Evolutionary conservation across 2,797 vertebrate species (phyloP), one percentile per base, ranked within the genome.

Genomic region (Phrynocephalus guinanensis): DNA sequence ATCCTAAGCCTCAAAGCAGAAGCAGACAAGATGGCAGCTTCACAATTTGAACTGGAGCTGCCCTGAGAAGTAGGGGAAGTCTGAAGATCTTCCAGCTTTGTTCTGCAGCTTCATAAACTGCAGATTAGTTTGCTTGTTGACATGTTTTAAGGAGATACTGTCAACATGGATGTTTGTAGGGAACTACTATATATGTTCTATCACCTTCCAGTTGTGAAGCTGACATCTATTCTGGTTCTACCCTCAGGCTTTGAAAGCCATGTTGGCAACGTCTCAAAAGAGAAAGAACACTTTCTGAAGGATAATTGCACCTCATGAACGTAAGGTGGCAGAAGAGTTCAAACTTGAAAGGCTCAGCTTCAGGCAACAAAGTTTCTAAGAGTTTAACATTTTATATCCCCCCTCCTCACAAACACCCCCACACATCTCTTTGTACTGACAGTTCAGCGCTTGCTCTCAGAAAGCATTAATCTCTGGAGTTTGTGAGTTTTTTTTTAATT

Each of bases 291-390:
- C 50, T 82, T 33, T 28, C 11, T 38, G 72, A 52, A 76, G 50
- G 38, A 60, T 44, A 81, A 10, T 88, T 85, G 3, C 87, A 81
- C 33, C 72, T 16, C 3, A 52, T 84, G 63, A 84, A 93, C 95
- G 88, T 93, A 93, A 95, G 95, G 89, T 95, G 95, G 95, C 95
- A 92, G 90, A 71, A 87, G 90, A 95, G 93, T 5, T 94, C 93
- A 92, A 91, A 84, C 1, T 44, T 79, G 92, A 83, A 70, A 28
- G 86, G 13, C 73, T 71, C 63, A 15, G 48, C 84, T 0, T 0
- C 50, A 80, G 56, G 86, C 1, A 89, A 0, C 16, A 0, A 20
- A 3, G 0, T 50, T 13, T 33, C 1, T 18, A 52, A 50, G 83
- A 91, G 87, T 85, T 89, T 2, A 5, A 24, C 83, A 67, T 50